These are phyloP conservation scores for Aproaerema taeniolella DNA, from an alignment of 2,888 invertebrate species.

Conservation along the genomic window DNA sequence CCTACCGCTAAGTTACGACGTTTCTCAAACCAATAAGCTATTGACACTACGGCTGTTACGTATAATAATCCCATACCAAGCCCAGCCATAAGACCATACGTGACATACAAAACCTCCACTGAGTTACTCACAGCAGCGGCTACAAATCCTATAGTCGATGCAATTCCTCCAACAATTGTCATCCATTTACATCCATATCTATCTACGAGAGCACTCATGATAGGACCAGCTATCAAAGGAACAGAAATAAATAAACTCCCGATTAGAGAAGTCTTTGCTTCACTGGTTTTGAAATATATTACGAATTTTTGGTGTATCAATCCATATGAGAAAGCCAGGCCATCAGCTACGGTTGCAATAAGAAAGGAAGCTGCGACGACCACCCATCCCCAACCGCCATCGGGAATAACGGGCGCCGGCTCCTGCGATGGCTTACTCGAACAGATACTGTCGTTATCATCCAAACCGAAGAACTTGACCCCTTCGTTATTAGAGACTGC, in stretches of 20 bases:
- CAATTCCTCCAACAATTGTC: constrained; percentile 84
- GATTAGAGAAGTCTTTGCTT: constrained; percentile 91
- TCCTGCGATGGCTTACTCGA: constrained; percentile 50
- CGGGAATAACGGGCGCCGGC: constrained; percentile 81
- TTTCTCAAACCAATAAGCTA: constrained; percentile 95
- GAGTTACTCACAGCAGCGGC: constrained; percentile 84
- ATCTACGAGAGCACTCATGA: constrained; percentile 90
- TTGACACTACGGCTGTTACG: constrained; percentile 93
- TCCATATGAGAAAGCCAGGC: constrained; percentile 95
- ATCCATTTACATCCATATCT: constrained; percentile 88
- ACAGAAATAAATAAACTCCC: constrained; percentile 94
- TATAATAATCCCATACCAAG: constrained; percentile 90
- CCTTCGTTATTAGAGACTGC: constrained; percentile 64
- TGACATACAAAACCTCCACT: constrained; percentile 86
- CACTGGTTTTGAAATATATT: constrained; percentile 84
- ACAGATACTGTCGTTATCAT: constrained; percentile 69
- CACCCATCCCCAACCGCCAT: constrained; percentile 95
- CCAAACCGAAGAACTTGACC: constrained; percentile 73
- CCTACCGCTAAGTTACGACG: constrained; percentile 91
- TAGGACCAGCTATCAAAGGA: constrained; percentile 89
- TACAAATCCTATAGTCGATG: constrained; percentile 86
- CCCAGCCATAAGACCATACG: constrained; percentile 91
- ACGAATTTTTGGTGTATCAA: constrained; percentile 89
- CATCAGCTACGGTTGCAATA: constrained; percentile 93
- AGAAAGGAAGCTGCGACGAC: constrained; percentile 91